These are phyloP conservation scores for Melanotus villosus DNA, from an alignment of 2,888 invertebrate species.

Conservation along the genomic window DNA sequence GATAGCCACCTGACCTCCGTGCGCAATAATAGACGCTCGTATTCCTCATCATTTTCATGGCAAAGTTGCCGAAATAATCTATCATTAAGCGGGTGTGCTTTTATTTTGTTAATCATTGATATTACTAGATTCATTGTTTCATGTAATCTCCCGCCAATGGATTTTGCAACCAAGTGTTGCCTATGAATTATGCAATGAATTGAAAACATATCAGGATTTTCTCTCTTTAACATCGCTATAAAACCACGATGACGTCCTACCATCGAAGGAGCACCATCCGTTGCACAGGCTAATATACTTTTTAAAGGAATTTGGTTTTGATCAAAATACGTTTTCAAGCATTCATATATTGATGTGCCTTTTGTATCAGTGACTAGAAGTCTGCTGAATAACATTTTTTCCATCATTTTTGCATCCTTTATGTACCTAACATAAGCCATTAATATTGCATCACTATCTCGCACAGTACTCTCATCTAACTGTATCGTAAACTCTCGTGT, in stretches of 20 bases:
- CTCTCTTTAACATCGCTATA: neutral
- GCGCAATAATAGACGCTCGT: too few relatives aligned
- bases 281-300: neutral
- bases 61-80: neutral
- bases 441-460: neutral
- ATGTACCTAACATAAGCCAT: neutral
- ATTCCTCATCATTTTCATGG: neutral
- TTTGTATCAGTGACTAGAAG: neutral
- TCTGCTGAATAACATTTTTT: neutral
- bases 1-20: neutral
- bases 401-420: neutral
- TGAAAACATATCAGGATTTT: neutral
- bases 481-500: neutral
- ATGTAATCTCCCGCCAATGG: neutral
- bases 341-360: neutral
- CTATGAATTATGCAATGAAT: neutral
- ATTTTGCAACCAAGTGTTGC: neutral
- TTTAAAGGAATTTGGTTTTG: neutral
- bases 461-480: neutral
- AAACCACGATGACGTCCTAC: neutral
- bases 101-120: neutral
- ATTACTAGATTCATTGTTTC: neutral
- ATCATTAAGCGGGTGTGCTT: neutral
- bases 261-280: neutral
- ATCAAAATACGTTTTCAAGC: neutral